Conservation (phyloP, 2,113 vertebrate genomes). For the Rhinoderma darwinii region DNA sequence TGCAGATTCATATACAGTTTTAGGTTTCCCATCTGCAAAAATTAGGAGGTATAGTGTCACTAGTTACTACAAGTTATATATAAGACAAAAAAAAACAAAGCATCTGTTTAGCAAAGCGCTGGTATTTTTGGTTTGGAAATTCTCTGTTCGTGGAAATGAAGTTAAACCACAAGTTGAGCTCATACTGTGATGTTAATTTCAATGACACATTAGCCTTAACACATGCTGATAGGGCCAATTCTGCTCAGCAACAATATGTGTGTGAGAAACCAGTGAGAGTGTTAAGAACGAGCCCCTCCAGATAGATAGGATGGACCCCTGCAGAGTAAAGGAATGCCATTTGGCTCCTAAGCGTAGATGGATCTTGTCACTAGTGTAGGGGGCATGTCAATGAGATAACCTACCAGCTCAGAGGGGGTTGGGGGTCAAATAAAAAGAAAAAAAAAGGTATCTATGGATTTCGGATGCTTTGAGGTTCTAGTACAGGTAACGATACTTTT, state of each 20-base stretch:
- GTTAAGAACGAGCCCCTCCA: conserved; percentile 16
- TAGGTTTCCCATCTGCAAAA: neutral
- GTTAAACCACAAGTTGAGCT: neutral
- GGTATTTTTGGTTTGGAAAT: neutral
- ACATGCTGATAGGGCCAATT: conserved; percentile 28
- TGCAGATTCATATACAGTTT: neutral
- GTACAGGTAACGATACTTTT: no score
- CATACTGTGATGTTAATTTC: conserved; percentile 25
- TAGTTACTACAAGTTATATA: neutral
- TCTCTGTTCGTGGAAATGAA: neutral
- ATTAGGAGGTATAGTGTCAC: neutral
- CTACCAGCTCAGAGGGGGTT: neutral
- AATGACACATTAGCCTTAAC: conserved; percentile 26
- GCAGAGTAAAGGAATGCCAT: conserved; percentile 42
- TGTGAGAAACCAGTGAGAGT: conserved; percentile 27
- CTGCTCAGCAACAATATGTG: neutral
- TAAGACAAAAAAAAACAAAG: neutral
- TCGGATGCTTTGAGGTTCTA: neutral
- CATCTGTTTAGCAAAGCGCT: neutral
- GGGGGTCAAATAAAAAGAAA: no score
- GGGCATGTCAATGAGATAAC: conserved; percentile 1
- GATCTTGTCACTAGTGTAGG: conserved; percentile 26
- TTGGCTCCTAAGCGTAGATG: conserved; percentile 18
- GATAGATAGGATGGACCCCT: conserved; percentile 41
- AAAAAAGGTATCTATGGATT: neutral